Conservation (phyloP, 2,888 invertebrate species). For the Ypsolopha scabrella region DNA sequence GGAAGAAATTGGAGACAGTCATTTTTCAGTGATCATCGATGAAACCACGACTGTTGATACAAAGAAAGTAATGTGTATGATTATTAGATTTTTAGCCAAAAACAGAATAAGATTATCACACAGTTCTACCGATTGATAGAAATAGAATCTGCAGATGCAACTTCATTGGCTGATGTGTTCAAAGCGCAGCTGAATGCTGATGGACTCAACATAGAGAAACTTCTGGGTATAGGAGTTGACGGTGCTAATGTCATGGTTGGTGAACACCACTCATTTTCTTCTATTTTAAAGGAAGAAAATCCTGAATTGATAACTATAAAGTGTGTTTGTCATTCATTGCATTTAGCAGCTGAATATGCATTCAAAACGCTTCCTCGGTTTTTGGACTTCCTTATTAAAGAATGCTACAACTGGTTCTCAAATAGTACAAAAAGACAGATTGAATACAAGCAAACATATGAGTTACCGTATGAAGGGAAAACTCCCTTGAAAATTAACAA, state of each 20-base stretch:
- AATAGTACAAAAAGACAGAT: not conserved
- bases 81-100: slow-evolving; percentile 2
- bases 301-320: not conserved
- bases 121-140: slow-evolving; percentile 4
- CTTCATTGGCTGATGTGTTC: slow-evolving; percentile 1
- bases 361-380: not conserved
- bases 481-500: not conserved
- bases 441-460: not conserved
- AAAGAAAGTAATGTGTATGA: not conserved
- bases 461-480: not conserved
- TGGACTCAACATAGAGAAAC: slow-evolving; percentile 2
- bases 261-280: not conserved
- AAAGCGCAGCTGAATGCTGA: slow-evolving; percentile 4
- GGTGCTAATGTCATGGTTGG: not conserved
- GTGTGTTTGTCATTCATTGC: not conserved
- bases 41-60: not conserved
- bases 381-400: not conserved
- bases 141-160: slow-evolving; percentile 4
- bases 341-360: not conserved
- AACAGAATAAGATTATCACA: slow-evolving; percentile 2
- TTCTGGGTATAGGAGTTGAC: slow-evolving; percentile 1
- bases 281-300: not conserved
- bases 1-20: not conserved
- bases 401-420: not conserved
- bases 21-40: not conserved